Evolutionary conservation across 2,797 vertebrate species (phyloP), one percentile per base, ranked within the genome.

Genomic region (Sparus aurata): DNA sequence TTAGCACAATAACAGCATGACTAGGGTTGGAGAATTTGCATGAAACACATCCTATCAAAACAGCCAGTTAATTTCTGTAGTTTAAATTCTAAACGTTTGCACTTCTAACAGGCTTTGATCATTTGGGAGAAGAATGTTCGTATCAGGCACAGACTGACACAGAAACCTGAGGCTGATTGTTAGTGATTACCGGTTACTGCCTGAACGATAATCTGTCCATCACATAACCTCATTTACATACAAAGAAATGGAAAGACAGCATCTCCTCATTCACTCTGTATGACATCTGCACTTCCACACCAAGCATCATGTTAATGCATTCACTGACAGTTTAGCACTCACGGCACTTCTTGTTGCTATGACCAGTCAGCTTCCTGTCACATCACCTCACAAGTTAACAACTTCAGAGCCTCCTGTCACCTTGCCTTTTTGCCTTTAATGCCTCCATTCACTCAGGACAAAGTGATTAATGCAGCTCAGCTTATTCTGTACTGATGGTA

Each of bases 371-470:
- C 45, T 5, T 16, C 12, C 34, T 9, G 59, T 54, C 62, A 52
- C 8, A 45, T 72, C 27, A 66, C 13, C 17, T 74, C 69, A 52
- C 38, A 63, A 30, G 46, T 46, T 12, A 53, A 10, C 41, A 25
- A 0, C 22, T 5, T 18, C 20, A 11, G 25, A 75, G 22, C 34
- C 12, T 57, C 10, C 0, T 46, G 17, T 20, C 23, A 52, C 12
- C n/a, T 58, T 58, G n/a, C n/a, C 17, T 41, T 64, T 17, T n/a
- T n/a, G n/a, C n/a, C 13, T 73, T 75, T 58, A 73, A 65, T 22
- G 55, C 15, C 46, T 12, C 18, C 0, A 2, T 22, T 50, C 38
- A 53, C 7, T 43, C 13, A 10, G 22, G 50, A 30, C 63, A 54
- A 62, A 64, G 17, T 45, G 8, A 57, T 43, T 0, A 11, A 54